A percentile compares a stretch with the other conserved stretches of the same genome.
Conservation (phyloP, 2,888 invertebrate genomes). For the Cephonodes hylas region DNA sequence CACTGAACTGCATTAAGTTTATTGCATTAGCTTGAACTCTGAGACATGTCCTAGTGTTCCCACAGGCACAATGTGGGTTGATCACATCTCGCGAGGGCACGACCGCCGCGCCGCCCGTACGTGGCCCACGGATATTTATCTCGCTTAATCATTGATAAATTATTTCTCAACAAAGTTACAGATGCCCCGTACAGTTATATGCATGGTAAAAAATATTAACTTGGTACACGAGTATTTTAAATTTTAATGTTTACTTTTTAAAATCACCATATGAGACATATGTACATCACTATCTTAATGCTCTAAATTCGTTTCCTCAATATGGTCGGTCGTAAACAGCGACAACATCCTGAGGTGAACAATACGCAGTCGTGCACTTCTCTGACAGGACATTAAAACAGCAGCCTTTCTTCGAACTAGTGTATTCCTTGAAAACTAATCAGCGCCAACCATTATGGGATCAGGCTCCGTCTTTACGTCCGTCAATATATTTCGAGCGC, state of each 20-base stretch:
- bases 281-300: neutral
- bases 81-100: conserved; percentile 66
- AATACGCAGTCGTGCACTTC: conserved; percentile 35
- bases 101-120: conserved; percentile 40
- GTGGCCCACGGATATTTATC: conserved; percentile 58
- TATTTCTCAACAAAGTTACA: conserved; percentile 45
- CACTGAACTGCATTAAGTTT: conserved; percentile 23
- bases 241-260: neutral
- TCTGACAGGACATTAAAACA: conserved; percentile 54
- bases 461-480: conserved; percentile 55
- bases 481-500: conserved; percentile 59
- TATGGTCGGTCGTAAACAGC: conserved; percentile 1
- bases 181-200: too few relatives aligned
- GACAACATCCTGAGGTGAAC: conserved; percentile 20
- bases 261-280: too few relatives aligned
- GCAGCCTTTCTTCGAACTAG: conserved; percentile 66
- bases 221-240: neutral
- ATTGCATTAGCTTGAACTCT: conserved; percentile 20
- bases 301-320: conserved; percentile 26
- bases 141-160: conserved; percentile 63
- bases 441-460: conserved; percentile 64
- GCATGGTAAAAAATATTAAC: neutral
- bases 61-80: conserved; percentile 58
- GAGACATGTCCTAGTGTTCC: conserved; percentile 40
- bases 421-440: conserved; percentile 73